Conservation (phyloP, 1,140 invertebrate genomes). For the Cotesia chilonis region DNA sequence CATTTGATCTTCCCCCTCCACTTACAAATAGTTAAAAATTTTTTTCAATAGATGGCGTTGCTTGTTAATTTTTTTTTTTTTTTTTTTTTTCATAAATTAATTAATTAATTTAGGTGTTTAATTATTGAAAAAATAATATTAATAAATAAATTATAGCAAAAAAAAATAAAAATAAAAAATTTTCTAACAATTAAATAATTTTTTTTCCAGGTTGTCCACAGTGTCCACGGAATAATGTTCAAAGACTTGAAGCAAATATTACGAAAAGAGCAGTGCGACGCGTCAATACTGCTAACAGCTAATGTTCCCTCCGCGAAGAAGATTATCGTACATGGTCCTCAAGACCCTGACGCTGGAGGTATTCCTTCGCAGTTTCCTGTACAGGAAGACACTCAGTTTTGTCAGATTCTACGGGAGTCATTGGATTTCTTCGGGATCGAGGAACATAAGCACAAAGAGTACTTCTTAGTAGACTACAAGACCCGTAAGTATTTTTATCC, state of each 20-base stretch:
- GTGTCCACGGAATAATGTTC: conserved; percentile 98
- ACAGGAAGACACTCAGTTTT: conserved; percentile 98
- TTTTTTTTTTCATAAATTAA: too few species aligned
- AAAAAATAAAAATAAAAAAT: too few species aligned
- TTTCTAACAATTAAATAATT: too few species aligned
- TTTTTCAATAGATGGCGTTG: too few species aligned
- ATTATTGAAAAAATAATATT: too few species aligned
- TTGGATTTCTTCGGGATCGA: conserved; percentile 98
- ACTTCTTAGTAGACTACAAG: conserved; percentile 97
- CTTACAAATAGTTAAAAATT: too few species aligned
- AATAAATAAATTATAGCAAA: too few species aligned
- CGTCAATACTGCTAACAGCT: conserved; percentile 94
- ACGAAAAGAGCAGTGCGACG: conserved; percentile 98
- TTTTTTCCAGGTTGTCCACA: conserved; percentile 81
- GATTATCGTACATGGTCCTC: conserved; percentile 96
- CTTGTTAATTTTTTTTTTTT: too few species aligned
- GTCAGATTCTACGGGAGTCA: conserved; percentile 93
- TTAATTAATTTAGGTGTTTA: too few species aligned
- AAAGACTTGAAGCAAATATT: conserved; percentile 99
- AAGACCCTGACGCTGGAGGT: conserved; percentile 87
- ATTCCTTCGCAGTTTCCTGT: conserved; percentile 99
- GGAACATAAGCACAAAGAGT: conserved; percentile 86
- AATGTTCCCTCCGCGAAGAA: conserved; percentile 99
- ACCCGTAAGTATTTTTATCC: conserved; percentile 79
- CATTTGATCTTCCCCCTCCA: too few species aligned